These are phyloP conservation scores for Hydropotes inermis DNA, from an alignment of 2,113 vertebrate genomes.

Conservation along the genomic window DNA sequence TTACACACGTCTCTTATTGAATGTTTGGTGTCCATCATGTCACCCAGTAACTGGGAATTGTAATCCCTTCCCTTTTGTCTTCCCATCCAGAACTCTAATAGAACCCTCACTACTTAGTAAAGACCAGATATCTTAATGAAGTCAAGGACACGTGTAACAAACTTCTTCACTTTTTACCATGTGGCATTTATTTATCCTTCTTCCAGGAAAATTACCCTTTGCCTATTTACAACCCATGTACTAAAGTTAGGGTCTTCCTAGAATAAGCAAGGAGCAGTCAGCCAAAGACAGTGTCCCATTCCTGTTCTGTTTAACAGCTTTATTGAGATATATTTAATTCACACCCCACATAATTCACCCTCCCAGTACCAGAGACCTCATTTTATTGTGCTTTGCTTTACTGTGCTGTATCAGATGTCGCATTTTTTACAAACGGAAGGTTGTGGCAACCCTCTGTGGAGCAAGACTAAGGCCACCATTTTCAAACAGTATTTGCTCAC, in stretches of 20 bases:
- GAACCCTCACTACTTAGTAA: neutral
- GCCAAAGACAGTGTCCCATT: neutral
- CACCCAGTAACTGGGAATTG: neutral
- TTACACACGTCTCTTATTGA: neutral
- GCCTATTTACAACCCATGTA: neutral
- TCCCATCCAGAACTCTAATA: neutral
- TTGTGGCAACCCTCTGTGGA: neutral
- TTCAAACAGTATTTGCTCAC: neutral
- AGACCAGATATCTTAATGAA: neutral
- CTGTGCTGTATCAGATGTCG: neutral
- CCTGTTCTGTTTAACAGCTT: neutral
- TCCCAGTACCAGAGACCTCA: neutral
- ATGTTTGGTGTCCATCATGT: neutral
- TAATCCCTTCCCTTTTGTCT: neutral
- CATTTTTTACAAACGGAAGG: neutral
- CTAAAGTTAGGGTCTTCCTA: neutral
- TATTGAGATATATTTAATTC: neutral
- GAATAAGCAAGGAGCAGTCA: neutral
- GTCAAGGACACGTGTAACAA: neutral
- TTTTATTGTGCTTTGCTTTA: neutral
- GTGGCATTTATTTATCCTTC: neutral
- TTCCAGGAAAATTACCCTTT: neutral
- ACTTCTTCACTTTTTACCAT: neutral
- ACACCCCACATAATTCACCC: neutral
- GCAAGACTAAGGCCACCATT: neutral